Conservation (phyloP, 2,797 vertebrate species). For the Vespertilio murinus region DNA sequence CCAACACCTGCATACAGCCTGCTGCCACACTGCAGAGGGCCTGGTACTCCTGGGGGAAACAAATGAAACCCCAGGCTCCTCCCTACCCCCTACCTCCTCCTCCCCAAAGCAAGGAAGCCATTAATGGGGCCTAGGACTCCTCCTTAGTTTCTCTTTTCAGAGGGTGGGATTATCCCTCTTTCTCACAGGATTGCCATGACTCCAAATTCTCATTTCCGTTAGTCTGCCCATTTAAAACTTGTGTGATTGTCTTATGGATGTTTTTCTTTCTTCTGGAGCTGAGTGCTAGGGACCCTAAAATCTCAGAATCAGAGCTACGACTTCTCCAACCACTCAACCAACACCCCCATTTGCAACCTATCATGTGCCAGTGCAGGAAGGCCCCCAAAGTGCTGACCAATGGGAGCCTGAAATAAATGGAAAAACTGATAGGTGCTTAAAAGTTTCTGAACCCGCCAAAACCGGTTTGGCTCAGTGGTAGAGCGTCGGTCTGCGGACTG, state of each 20-base stretch:
- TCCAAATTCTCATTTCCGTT: not conserved
- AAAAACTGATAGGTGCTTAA: not conserved
- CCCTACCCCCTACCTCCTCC: not conserved
- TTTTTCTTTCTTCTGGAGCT: not conserved
- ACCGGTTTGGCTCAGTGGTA: too few species aligned
- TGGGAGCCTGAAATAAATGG: not conserved
- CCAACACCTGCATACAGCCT: not conserved
- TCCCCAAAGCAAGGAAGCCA: not conserved
- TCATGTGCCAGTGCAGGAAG: not conserved
- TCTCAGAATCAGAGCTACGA: not conserved
- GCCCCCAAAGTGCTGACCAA: not conserved
- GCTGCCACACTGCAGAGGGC: too few species aligned
- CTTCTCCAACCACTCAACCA: not conserved
- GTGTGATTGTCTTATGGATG: not conserved
- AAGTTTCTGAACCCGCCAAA: not conserved
- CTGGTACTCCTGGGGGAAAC: not conserved
- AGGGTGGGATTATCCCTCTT: not conserved
- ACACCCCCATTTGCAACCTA: not conserved
- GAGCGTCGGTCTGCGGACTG: too few species aligned
- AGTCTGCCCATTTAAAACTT: not conserved
- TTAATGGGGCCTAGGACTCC: not conserved
- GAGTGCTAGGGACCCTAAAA: not conserved
- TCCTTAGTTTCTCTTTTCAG: not conserved
- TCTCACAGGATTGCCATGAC: not conserved
- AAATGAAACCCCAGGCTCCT: not conserved